A percentile compares a stretch with the other conserved stretches of the same genome.
Evolutionary conservation across 2,888 invertebrate species (phyloP).

Genomic region (Melieria crassipennis): DNA sequence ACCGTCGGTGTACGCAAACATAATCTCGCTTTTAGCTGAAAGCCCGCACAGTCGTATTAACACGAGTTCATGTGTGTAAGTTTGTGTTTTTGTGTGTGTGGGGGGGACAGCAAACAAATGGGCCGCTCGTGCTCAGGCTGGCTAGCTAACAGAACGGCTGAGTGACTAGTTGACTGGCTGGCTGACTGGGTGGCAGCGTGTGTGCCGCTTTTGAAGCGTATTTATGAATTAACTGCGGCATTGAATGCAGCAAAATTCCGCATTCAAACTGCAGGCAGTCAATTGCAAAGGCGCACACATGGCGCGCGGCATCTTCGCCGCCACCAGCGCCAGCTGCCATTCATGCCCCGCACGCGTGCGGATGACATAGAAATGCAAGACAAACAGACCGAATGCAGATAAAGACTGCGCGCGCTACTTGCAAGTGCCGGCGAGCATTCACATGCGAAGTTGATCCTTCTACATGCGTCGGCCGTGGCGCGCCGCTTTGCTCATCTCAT

Average conservation of each 20-base stretch:
- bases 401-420: no score
- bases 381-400: no score
- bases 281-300: no score
- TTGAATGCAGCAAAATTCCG: conserved; percentile 26
- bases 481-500: not conserved
- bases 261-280: no score
- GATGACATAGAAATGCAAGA: no score
- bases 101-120: not conserved
- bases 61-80: not conserved
- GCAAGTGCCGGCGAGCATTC: no score
- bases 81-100: not conserved
- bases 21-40: conserved; percentile 27
- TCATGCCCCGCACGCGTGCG: no score
- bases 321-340: no score
- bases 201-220: conserved; percentile 21
- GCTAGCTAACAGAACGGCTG: not conserved
- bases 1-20: conserved; percentile 27
- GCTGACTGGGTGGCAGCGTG: not conserved
- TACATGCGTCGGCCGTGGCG: no score
- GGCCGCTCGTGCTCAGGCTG: not conserved
- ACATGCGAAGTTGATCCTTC: no score
- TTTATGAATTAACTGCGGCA: conserved; percentile 32
- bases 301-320: no score
- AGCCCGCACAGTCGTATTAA: conserved; percentile 3
- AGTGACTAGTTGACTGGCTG: not conserved